Evolutionary conservation across 2,113 vertebrate species (phyloP).

Genomic region (Mandrillus leucophaeus): DNA sequence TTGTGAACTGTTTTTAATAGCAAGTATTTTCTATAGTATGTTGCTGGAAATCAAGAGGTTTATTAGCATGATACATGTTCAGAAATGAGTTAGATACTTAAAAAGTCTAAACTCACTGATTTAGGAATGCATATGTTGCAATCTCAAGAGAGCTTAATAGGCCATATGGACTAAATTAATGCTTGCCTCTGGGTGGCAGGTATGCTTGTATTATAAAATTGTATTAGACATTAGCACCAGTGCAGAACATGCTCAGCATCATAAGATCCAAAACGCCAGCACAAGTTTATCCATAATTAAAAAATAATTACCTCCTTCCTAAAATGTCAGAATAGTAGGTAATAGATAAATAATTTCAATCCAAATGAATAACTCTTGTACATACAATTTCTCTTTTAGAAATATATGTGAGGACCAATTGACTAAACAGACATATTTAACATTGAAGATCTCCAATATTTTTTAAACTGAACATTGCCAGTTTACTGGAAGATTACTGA

Average conservation of each 20-base stretch:
- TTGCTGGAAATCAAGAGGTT: slow-evolving; percentile 31
- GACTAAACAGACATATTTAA: too few species aligned
- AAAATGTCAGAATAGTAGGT: neutral
- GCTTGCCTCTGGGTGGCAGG: neutral
- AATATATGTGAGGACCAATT: too few species aligned
- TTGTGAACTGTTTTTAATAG: too few species aligned
- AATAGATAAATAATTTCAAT: too few species aligned
- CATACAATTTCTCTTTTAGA: too few species aligned
- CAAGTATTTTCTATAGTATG: neutral
- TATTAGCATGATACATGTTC: neutral
- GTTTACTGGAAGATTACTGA: too few species aligned
- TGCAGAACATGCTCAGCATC: neutral
- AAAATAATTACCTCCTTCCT: neutral
- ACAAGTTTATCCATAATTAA: slow-evolving; percentile 11
- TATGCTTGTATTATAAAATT: slow-evolving; percentile 35
- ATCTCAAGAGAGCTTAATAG: neutral
- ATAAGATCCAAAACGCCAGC: neutral
- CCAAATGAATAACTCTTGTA: too few species aligned
- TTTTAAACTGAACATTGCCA: too few species aligned
- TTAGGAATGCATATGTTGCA: neutral
- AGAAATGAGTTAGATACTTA: neutral
- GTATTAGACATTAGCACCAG: slow-evolving; percentile 52
- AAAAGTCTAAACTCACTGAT: neutral
- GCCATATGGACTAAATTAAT: slow-evolving; percentile 44
- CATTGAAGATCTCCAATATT: too few species aligned